These are phyloP conservation scores for Drosophila setifemur DNA, from an alignment of 1,140 invertebrate species.

Conservation along the genomic window DNA sequence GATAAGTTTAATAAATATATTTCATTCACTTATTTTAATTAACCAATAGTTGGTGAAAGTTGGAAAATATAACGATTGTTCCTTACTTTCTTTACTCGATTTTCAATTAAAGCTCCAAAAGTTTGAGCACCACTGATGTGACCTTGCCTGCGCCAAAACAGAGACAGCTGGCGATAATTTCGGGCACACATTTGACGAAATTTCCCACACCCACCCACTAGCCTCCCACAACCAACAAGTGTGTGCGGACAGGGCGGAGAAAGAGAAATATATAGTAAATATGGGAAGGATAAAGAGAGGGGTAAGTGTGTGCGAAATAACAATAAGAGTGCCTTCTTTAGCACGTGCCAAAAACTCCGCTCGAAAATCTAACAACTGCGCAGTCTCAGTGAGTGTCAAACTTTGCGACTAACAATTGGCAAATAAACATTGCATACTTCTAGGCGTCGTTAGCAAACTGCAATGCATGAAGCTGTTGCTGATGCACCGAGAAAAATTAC, in stretches of 20 bases:
- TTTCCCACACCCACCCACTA: conserved; percentile 16
- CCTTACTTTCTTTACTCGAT: too few species aligned
- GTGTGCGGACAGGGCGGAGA: conserved; percentile 13
- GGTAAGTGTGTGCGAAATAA: conserved; percentile 18
- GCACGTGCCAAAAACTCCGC: conserved; percentile 17
- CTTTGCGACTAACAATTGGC: conserved; percentile 25
- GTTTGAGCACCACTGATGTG: not conserved
- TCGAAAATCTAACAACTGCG: conserved; percentile 24
- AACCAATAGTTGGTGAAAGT: too few species aligned
- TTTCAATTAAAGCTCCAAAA: too few species aligned
- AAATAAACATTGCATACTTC: conserved; percentile 74
- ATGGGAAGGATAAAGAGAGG: not conserved
- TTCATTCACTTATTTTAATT: too few species aligned
- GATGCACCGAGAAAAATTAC: conserved; percentile 12
- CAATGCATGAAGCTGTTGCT: conserved; percentile 21
- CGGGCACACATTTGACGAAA: conserved; percentile 24
- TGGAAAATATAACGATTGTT: too few species aligned
- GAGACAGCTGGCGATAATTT: not conserved
- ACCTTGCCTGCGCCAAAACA: conserved; percentile 9
- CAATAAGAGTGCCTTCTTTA: conserved; percentile 2
- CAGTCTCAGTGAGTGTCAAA: conserved; percentile 49
- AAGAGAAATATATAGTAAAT: not conserved
- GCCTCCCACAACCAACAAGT: conserved; percentile 33
- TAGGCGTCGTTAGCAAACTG: conserved; percentile 42
- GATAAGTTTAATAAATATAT: not conserved